These are phyloP conservation scores for Sesia apiformis DNA, from an alignment of 2,888 invertebrate genomes.

Conservation along the genomic window DNA sequence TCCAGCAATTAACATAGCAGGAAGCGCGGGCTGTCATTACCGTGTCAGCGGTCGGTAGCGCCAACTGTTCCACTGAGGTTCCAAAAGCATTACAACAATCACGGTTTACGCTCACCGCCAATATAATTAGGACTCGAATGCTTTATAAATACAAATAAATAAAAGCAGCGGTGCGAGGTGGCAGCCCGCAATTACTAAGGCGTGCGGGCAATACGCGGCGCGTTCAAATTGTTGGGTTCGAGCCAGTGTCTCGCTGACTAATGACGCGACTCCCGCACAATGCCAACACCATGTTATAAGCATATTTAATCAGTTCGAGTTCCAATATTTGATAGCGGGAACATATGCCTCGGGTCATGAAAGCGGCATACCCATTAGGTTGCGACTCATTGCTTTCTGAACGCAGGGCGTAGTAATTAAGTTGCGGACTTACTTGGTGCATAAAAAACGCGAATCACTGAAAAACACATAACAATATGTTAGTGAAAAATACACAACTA, in stretches of 20 bases:
- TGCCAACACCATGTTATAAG: constrained; percentile 41
- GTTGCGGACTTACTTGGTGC: no score
- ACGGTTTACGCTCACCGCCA: constrained; percentile 42
- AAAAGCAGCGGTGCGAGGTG: constrained; percentile 59
- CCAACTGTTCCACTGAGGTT: constrained; percentile 51
- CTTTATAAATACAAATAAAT: constrained; percentile 71
- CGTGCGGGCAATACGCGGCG: constrained; percentile 31
- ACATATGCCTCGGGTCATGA: constrained; percentile 37
- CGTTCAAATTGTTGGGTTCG: constrained; percentile 61
- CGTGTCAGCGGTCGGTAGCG: constrained; percentile 54
- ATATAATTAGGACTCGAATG: constrained; percentile 65
- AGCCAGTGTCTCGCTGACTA: constrained; percentile 58
- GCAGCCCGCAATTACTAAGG: constrained; percentile 62
- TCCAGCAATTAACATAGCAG: constrained; percentile 67
- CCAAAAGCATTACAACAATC: constrained; percentile 49
- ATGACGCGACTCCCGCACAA: constrained; percentile 54
- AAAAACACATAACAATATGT: no score
- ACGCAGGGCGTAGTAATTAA: no score
- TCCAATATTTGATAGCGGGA: constrained; percentile 51
- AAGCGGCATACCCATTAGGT: neutral
- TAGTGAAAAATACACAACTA: no score
- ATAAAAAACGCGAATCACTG: no score
- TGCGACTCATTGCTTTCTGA: no score
- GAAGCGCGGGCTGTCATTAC: constrained; percentile 68
- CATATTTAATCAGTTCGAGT: constrained; percentile 49